Evolutionary conservation across 2,888 invertebrate genomes (phyloP).

Genomic region (Rhynchonema sp.): DNA sequence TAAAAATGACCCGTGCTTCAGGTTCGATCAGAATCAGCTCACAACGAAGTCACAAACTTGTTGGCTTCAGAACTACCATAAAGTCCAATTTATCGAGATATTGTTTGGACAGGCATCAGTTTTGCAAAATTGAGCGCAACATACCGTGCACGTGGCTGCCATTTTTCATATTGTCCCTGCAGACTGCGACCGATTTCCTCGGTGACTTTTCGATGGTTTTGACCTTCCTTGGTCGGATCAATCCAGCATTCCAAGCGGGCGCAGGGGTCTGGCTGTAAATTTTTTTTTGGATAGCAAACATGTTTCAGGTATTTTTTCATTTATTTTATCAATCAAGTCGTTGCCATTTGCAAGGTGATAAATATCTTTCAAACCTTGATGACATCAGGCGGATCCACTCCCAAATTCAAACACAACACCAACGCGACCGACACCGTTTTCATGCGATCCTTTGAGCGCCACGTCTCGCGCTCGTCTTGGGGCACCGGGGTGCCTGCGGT

Average conservation of each 20-base stretch:
- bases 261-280: conserved; percentile 65
- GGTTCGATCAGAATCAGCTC: too few relatives aligned
- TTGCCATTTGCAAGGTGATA: not conserved
- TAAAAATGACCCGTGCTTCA: too few relatives aligned
- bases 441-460: conserved; percentile 45
- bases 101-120: not conserved
- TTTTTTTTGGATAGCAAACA: too few relatives aligned
- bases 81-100: not conserved
- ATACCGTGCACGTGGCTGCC: conserved; percentile 72
- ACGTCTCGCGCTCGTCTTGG: not conserved
- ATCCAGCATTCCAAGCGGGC: conserved; percentile 47
- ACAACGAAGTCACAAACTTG: not conserved
- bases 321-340: not conserved
- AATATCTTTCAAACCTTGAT: conserved; percentile 46
- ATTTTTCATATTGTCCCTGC: conserved; percentile 88
- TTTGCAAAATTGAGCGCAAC: not conserved
- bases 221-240: conserved; percentile 36
- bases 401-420: conserved; percentile 88
- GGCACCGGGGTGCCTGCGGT: too few relatives aligned
- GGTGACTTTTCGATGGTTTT: not conserved
- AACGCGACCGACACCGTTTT: conserved; percentile 96
- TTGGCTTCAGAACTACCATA: not conserved
- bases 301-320: too few relatives aligned
- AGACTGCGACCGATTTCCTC: conserved; percentile 56
- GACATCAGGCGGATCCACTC: conserved; percentile 97